Conservation (phyloP, 2,797 vertebrate species). For the Picus viridis region DNA sequence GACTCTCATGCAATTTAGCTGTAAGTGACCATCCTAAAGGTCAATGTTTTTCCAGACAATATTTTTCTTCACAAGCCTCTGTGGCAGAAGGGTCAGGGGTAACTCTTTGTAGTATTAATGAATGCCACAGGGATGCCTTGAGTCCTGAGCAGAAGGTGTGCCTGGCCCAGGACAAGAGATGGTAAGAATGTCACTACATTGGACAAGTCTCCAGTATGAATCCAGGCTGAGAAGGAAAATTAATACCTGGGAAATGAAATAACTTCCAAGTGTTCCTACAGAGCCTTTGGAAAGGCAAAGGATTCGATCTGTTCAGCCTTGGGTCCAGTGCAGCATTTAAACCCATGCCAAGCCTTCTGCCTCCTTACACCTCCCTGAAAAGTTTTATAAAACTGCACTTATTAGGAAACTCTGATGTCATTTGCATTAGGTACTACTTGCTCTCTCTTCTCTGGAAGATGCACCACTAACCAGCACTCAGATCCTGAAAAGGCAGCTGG, state of each 20-base stretch:
- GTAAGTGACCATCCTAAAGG: not conserved
- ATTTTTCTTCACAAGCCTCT: not conserved
- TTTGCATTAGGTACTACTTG: no score
- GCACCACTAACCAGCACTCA: not conserved
- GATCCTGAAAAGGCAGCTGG: fast-evolving
- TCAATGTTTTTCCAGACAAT: not conserved
- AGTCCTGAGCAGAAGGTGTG: no score
- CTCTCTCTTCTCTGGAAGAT: not conserved
- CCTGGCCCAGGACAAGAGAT: not conserved
- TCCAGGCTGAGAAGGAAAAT: not conserved
- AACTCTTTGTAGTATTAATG: fast-evolving
- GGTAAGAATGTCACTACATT: not conserved
- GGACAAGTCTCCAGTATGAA: not conserved
- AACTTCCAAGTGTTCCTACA: not conserved
- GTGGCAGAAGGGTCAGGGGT: not conserved
- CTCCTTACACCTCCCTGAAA: not conserved
- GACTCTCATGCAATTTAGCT: not conserved
- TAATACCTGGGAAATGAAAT: not conserved
- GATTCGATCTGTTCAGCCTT: not conserved
- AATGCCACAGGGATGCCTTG: not conserved
- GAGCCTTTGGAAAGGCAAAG: not conserved
- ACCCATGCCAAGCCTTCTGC: not conserved
- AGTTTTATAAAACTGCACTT: not conserved
- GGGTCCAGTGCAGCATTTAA: not conserved
- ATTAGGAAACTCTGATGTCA: not conserved